Evolutionary conservation across 2,797 vertebrate species (phyloP).

Genomic region (Anguilla marmorata): DNA sequence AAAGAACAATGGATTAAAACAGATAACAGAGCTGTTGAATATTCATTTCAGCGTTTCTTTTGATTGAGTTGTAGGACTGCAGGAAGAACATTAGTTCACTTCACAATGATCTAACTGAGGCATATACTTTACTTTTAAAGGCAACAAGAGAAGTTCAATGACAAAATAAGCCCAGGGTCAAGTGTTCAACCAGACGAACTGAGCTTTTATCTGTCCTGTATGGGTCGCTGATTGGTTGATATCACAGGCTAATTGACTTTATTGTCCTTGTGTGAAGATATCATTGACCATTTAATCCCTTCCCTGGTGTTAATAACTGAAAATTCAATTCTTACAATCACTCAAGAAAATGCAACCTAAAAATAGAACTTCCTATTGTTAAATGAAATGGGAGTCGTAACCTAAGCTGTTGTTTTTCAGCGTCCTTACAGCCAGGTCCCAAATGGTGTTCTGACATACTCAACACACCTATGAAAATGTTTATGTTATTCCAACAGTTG

Average conservation of each 20-base stretch:
- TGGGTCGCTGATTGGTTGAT: neutral
- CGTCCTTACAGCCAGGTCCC: neutral
- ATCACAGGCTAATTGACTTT: neutral
- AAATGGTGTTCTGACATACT: neutral
- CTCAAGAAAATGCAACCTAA: neutral
- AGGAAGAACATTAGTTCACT: neutral
- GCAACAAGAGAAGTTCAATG: neutral
- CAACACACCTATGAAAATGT: neutral
- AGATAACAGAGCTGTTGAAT: constrained; percentile 18
- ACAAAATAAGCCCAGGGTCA: neutral
- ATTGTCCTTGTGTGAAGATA: neutral
- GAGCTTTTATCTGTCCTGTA: constrained; percentile 10
- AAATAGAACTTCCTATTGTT: neutral
- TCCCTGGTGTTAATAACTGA: neutral
- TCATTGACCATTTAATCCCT: neutral
- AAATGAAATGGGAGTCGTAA: neutral
- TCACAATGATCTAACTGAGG: neutral
- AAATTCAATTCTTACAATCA: neutral
- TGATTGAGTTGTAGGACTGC: neutral
- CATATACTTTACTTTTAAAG: neutral
- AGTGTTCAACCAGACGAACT: neutral
- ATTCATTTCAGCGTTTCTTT: constrained; percentile 3
- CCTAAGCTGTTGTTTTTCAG: neutral
- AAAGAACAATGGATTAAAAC: constrained; percentile 27
- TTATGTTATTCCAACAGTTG: neutral